A percentile compares a stretch with the other conserved stretches of the same genome.
Evolutionary conservation across 2,113 vertebrate species (phyloP).

Genomic region (Tachysurus vachellii): DNA sequence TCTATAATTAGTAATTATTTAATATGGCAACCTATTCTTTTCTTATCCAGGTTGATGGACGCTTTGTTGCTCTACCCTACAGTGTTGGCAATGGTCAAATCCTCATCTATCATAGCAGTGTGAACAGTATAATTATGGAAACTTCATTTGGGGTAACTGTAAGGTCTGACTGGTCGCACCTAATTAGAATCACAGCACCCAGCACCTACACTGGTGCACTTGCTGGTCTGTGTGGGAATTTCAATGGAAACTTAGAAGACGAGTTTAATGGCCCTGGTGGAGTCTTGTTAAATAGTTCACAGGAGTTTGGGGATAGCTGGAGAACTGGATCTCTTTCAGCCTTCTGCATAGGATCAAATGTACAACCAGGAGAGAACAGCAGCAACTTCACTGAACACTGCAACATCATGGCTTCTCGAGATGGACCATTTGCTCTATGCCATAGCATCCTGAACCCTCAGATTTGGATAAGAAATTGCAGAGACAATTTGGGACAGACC

Average conservation of each 20-base stretch:
- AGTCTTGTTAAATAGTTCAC: conserved; percentile 47
- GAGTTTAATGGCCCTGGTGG: conserved; percentile 63
- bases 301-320: conserved; percentile 70
- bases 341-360: conserved; percentile 38
- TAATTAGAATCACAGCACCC: conserved; percentile 61
- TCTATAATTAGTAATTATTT: too few species aligned
- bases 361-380: background rate
- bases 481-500: conserved; percentile 32
- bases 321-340: conserved; percentile 57
- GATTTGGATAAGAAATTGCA: conserved; percentile 41
- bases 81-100: conserved; percentile 30
- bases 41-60: conserved; percentile 62
- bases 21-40: background rate
- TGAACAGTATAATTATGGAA: conserved; percentile 55
- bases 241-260: conserved; percentile 52
- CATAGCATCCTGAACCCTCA: background rate
- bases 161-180: conserved; percentile 63
- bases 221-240: conserved; percentile 66
- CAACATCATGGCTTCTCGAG: conserved; percentile 43
- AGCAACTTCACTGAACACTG: conserved; percentile 43
- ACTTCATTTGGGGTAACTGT: conserved; percentile 65
- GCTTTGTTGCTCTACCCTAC: conserved; percentile 57
- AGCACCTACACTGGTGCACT: conserved; percentile 57
- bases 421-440: conserved; percentile 63
- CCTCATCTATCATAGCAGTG: conserved; percentile 58